Base-by-base conservation (phyloP, 2,888 invertebrate species). In the Ornithoptera priamus region DNA sequence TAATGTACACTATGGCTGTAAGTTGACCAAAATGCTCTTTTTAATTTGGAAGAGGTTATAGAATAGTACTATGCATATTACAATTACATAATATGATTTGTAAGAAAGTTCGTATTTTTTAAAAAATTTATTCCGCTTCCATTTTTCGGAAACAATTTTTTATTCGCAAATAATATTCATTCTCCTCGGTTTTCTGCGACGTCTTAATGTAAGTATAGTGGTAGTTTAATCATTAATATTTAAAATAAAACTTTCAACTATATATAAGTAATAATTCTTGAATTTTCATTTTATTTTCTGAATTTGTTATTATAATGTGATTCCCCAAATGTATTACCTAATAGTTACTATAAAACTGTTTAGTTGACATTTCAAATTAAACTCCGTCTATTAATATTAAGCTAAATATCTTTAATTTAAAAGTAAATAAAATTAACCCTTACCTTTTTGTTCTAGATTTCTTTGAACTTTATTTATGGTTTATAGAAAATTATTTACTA, bases 401-500 rank as follows among this genome's bases (percentile, higher is more conserved):
- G 18, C n/a, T 3, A n/a, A 57, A 20, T 20, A 57, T 7, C 12
- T 17, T 57, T 56, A 4, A 20, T 20, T 22, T 18, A 57, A 2
- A 18, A 20, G 18, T 1, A 36, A 39, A 10, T 15, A 62, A 62
- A 46, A 42, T 8, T 63, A 63, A 63, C 46, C 46, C n/a, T 36
- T 42, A 46, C 20, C 24, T 64, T 64, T 70, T 70, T 86, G 79
- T 88, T 88, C 76, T 88, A 86, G 86, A 82, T 76, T 62, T 74
- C 53, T 65, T 39, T 72, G 62, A 70, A 69, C 73, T 67, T 22
- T 73, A 57, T 62, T 62, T 20, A 88, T 87, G 87, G 75, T 81
- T 66, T 72, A 83, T 74, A 81, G 82, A 83, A 85, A 86, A 78
- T 74, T 84, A 22, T 81, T 88, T 75, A 80, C 81, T 69, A 81